phyloP scores from a whole-genome alignment of 2,797 vertebrate genomes.

The Onychomys leucogaster region DNA sequence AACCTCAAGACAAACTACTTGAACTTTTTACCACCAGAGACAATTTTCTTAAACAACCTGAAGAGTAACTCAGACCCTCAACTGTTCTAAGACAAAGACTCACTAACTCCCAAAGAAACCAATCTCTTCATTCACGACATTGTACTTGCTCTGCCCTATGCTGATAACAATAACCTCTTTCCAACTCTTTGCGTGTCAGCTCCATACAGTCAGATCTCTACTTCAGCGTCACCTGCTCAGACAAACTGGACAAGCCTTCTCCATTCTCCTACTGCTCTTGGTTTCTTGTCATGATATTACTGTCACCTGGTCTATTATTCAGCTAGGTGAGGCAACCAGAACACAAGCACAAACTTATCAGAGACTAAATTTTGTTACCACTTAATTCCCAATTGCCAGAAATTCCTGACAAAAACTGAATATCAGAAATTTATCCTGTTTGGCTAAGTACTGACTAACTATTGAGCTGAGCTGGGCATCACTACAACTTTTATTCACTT shows the following conservation, averaged over 20 bases:
- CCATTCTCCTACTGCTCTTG: not conserved
- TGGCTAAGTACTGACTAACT: not conserved
- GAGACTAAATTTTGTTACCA: not conserved
- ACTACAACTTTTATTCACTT: not conserved
- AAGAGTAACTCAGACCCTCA: not conserved
- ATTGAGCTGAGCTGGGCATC: not conserved
- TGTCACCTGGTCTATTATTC: not conserved
- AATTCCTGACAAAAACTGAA: not conserved
- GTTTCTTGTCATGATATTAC: not conserved
- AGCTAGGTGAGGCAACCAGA: not conserved
- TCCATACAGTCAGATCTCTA: not conserved
- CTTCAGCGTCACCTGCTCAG: not conserved
- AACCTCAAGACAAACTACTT: conserved; percentile 26
- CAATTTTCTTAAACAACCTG: not conserved
- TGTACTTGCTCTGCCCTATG: not conserved
- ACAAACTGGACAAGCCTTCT: not conserved
- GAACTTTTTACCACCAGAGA: not conserved
- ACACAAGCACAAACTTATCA: not conserved
- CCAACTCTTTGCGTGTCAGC: not conserved
- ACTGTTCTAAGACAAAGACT: not conserved
- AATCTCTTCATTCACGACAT: not conserved
- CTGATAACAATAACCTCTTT: not conserved
- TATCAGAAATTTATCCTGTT: not conserved
- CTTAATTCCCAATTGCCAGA: not conserved
- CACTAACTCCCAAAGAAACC: not conserved